Conservation (phyloP, 2,888 invertebrate species). For the Callosobruchus maculatus region DNA sequence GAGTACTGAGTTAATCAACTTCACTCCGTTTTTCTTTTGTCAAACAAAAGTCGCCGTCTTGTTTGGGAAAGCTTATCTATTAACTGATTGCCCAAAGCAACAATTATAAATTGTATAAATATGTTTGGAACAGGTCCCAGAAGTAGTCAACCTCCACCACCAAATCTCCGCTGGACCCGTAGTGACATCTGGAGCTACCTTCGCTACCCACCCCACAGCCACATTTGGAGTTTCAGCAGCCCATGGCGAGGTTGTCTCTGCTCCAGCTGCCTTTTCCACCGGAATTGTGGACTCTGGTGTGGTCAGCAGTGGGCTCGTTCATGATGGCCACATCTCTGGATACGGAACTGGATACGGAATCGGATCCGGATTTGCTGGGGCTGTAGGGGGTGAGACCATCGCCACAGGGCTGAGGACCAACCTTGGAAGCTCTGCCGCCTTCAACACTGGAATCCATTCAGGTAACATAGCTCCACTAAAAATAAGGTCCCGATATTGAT, state of each 20-base stretch:
- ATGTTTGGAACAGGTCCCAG: slow-evolving; percentile 14
- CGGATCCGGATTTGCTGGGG: neutral
- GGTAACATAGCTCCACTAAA: too few species aligned
- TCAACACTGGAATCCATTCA: neutral
- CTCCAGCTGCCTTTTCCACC: neutral
- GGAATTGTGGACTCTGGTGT: slow-evolving; percentile 1
- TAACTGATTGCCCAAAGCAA: too few species aligned
- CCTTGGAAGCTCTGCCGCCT: neutral
- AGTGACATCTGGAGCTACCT: neutral
- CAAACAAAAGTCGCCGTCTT: too few species aligned
- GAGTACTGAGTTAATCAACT: too few species aligned
- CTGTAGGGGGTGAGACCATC: neutral
- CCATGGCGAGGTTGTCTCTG: neutral
- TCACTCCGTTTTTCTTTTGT: too few species aligned
- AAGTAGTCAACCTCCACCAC: slow-evolving; percentile 19
- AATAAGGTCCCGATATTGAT: too few species aligned
- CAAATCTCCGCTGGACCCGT: slow-evolving; percentile 5
- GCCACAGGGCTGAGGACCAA: neutral
- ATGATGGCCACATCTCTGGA: slow-evolving; percentile 1
- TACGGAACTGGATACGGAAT: slow-evolving; percentile 2
- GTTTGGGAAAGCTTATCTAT: too few species aligned
- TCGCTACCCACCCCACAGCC: neutral
- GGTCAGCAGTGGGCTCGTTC: neutral
- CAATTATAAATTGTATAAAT: too few species aligned
- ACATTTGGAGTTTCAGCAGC: neutral